Percentiles rank a stretch among this genome's conserved stretches.
phyloP scores from a whole-genome alignment of 64 coral and sea anemone species.

The Montipora capricornis region DNA sequence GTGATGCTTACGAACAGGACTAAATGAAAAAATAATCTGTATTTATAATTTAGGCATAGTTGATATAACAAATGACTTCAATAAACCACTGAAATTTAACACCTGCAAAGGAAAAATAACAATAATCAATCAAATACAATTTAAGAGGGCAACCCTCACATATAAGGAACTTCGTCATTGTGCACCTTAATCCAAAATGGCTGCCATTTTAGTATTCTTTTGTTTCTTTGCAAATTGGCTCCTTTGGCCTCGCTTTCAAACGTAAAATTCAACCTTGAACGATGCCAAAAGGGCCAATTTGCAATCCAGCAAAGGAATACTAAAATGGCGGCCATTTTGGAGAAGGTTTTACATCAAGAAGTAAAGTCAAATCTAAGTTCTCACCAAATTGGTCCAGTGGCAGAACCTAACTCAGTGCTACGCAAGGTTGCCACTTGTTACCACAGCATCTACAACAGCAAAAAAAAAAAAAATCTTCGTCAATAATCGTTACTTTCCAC shows the following conservation, averaged over 20 bases:
- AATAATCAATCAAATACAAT: not conserved
- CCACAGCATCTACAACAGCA: conserved; percentile 22
- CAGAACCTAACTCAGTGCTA: not conserved
- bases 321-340: no score
- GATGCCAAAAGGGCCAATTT: no score
- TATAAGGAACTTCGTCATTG: no score
- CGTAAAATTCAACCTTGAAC: no score
- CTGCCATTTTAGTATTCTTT: no score
- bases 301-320: no score
- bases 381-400: not conserved
- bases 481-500: no score
- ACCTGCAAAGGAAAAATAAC: conserved; percentile 25
- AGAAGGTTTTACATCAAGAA: no score
- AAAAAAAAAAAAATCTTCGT: not conserved
- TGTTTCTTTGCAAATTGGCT: no score
- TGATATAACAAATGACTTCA: conserved; percentile 1
- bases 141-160: not conserved
- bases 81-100: conserved; percentile 51
- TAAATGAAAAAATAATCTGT: conserved; percentile 88
- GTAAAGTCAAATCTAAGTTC: not conserved
- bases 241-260: no score
- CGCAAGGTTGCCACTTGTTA: conserved; percentile 6
- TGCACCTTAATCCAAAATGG: no score
- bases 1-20: conserved; percentile 43
- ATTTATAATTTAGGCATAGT: conserved; percentile 72